Evolutionary conservation across 37 sponge, comb jelly and placozoan genomes (phyloP).

Genomic region (Aphrocallistes beatrix): DNA sequence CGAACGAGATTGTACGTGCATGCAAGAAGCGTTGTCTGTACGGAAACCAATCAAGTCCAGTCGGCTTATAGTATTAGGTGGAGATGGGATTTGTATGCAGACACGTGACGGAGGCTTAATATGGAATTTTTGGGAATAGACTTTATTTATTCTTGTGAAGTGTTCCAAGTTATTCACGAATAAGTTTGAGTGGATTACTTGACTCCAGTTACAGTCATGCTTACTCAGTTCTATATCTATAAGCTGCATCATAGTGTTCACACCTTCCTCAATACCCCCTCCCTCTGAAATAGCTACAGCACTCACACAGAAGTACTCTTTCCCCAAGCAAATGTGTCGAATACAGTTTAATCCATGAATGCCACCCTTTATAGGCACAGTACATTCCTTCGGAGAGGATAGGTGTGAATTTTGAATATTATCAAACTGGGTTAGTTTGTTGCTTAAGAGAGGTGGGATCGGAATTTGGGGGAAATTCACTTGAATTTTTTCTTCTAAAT

Average conservation of each 20-base stretch:
- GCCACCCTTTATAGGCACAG: no score
- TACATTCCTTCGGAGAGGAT: no score
- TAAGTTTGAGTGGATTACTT: slow-evolving; percentile 41
- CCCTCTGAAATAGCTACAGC: neutral
- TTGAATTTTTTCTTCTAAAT: slow-evolving; percentile 33
- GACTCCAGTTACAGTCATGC: neutral
- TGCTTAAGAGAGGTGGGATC: neutral
- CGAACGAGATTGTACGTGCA: slow-evolving; percentile 73
- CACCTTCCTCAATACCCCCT: neutral
- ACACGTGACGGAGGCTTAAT: slow-evolving; percentile 56
- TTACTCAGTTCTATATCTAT: neutral
- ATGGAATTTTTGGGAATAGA: slow-evolving; percentile 30
- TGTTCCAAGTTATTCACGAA: slow-evolving; percentile 41
- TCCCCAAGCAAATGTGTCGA: neutral
- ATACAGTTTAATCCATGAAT: no score
- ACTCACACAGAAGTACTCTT: slow-evolving; percentile 3
- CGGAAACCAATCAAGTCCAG: neutral
- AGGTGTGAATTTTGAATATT: no score
- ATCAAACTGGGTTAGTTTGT: neutral
- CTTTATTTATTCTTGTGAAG: slow-evolving; percentile 32
- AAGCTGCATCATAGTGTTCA: neutral
- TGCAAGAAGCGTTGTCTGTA: neutral
- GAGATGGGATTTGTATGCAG: neutral
- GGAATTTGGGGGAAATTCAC: neutral
- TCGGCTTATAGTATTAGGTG: slow-evolving; percentile 13